Evolutionary conservation across 2,113 vertebrate species (phyloP), one percentile per base, ranked within the genome.

Genomic region (Cisticola juncidis): DNA sequence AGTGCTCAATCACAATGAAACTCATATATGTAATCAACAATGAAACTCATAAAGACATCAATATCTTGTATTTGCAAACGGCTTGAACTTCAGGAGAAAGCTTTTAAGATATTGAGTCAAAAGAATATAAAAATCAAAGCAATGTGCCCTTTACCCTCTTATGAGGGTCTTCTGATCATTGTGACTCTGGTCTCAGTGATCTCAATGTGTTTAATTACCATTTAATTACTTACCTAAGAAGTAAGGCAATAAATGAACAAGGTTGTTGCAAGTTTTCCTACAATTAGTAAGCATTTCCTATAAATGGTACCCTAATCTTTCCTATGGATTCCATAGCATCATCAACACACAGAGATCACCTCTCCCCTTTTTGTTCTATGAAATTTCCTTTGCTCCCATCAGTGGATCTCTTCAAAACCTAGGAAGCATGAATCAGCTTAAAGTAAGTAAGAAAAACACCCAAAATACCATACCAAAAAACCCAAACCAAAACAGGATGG

Each of bases 341-440:
- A 35, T 4, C 9, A 2, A 28, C 16, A 54, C 36, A 57, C 2
- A 50, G 7, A 3, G 7, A 14, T n/a, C 3, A 11, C 13, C 5
- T 61, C 33, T 68, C 8, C 5, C 7, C 8, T 29, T 24, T 17
- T 76, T 72, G 9, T 56, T 78, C 19, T 70, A 3, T 54, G 42
- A 53, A 74, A 14, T 28, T 68, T 16, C 5, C 12, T n/a, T 64
- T 74, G 19, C n/a, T 73, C 4, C 33, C 11, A 33, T 6, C 72
- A 64, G 6, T 2, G 8, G 8, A 73, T 62, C 14, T 14, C 29
- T 62, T 88, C 15, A 76, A 74, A 81, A 76, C 12, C 6, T 12
- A 57, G 31, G 13, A 86, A 65, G 6, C 5, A 61, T 36, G 4
- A 48, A 53, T 54, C 29, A 9, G 51, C 87, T 64, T 66, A 56